Evolutionary conservation across 2,113 vertebrate species (phyloP), one percentile per base, ranked within the genome.

Genomic region (Melanerpes aurifrons): DNA sequence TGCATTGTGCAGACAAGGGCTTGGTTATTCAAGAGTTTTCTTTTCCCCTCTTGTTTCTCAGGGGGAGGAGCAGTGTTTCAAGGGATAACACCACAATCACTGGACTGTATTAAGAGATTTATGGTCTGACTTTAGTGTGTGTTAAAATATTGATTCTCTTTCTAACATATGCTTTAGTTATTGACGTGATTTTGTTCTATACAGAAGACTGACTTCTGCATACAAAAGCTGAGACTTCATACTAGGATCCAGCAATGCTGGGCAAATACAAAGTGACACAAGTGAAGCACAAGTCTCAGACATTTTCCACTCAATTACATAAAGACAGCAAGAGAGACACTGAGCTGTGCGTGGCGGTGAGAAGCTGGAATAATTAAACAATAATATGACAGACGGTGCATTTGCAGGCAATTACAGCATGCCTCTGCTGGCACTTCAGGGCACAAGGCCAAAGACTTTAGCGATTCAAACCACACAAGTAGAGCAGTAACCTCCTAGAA

Each of bases 381-480:
- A 88, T 90, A 94, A 94, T 82, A 82, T 76, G 91, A 96, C 93
- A 94, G 94, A 94, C 47, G 61, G 94, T 96, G 96, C 94, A 92
- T 89, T 96, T 96, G 95, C 35, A 14, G 94, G 87, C 91, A 94
- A 97, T 96, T 95, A 96, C 82, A 94, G 85, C 96, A 94, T 94
- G 93, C 76, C 92, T 96, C 85, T 93, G 89, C 95, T 96, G 94
- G 95, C 94, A 83, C 92, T 94, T 58, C 15, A 74, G 79, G 95
- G 96, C 96, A 91, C 43, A 4, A 81, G 73, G 95, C 96, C 95
- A 97, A 95, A 82, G 89, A 75, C 94, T 93, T 82, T 24, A 94
- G 80, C 4, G 64, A 96, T 79, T 94, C 86, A 90, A 97, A 94
- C 95, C 92, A 82, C 92, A 94, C 91, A 92, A 93, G 87, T 78